Evolutionary conservation across 2,797 vertebrate genomes (phyloP), one percentile per base, ranked within the genome.

Genomic region (Naso thynnoides): DNA sequence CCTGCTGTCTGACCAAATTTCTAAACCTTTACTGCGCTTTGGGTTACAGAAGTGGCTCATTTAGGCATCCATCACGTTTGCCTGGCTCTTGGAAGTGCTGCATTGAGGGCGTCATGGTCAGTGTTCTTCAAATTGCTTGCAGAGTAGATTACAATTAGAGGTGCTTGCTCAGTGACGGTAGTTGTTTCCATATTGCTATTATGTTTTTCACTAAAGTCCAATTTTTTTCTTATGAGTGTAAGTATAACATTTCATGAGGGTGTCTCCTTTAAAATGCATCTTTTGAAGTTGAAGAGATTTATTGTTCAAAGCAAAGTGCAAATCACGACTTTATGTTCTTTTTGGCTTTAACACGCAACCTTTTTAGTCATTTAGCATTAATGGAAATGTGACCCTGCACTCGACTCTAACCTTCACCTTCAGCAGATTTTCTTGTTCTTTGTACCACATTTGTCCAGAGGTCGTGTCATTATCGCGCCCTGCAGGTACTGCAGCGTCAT

Each of bases 161-260:
- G 72, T 80, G 70, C 61, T 49, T 26, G 60, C 74, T 57, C 19
- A 5, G 3, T 54, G 64, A 67, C 45, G 26, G 45, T 67, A 33
- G 24, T 68, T 72, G 69, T 73, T 81, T 72, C 70, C 50, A 75
- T 62, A 47, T 66, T 1, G 14, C 70, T 79, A 84, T 84, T 73
- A 67, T 29, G 76, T 65, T 68, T 75, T 72, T 68, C 39, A 83
- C 54, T 82, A 70, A 78, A 73, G 65, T 79, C 62, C 80, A 61
- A 81, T 85, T 57, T 59, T 62, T 81, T 82, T 86, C 55, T 70
- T 57, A 69, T 79, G 76, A 77, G 71, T 24, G n/a, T 24, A 21
- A 69, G 60, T 58, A 3, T 27, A 44, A 14, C 44, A 24, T 60
- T 47, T 71, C 23, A 60, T 53, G 33, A 38, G 36, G 26, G 19